Evolutionary conservation across 2,888 invertebrate species (phyloP).

Genomic region (Galerucella pusilla): DNA sequence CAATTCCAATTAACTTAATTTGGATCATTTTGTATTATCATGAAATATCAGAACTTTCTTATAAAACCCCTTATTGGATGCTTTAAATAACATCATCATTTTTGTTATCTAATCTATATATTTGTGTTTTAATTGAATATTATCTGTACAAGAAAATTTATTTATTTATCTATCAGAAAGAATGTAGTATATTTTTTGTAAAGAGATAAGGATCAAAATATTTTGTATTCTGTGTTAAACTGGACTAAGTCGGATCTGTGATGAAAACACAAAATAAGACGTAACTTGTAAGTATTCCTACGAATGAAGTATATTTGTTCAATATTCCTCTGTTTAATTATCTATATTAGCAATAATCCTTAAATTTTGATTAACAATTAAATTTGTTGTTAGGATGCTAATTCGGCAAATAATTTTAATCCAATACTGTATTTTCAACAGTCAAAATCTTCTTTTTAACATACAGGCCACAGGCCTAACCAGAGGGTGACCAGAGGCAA

Average conservation of each 20-base stretch:
- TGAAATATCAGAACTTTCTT: too few species aligned
- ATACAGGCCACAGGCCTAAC: neutral
- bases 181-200: neutral
- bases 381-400: neutral
- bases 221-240: neutral
- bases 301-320: neutral
- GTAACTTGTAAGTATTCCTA: neutral
- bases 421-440: neutral
- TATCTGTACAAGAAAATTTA: neutral
- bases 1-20: too few species aligned
- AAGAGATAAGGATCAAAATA: neutral
- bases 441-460: neutral
- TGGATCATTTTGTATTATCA: too few species aligned
- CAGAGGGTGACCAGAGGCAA: too few species aligned
- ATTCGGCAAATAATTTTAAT: neutral
- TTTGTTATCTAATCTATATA: neutral
- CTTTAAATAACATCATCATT: too few species aligned
- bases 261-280: neutral
- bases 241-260: neutral
- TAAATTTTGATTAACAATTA: too few species aligned
- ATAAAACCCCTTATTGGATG: too few species aligned
- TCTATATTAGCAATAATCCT: too few species aligned
- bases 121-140: neutral
- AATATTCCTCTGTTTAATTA: too few species aligned
- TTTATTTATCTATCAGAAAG: neutral